Evolutionary conservation across 37 sponge, comb jelly and placozoan species (phyloP).

Genomic region (Chondrilla cf. caribensis): DNA sequence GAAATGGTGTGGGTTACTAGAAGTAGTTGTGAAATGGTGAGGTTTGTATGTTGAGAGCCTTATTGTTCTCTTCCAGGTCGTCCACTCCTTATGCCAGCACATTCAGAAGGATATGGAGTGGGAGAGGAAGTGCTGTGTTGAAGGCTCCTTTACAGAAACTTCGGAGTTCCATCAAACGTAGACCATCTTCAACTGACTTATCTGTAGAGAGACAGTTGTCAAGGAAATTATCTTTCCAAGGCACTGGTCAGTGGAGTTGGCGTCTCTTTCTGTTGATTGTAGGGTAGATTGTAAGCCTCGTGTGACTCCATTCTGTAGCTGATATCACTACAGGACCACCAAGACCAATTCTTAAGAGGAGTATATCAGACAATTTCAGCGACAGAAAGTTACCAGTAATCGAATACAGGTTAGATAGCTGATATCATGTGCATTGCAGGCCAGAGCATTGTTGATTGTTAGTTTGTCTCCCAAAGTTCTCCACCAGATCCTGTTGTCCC

Average conservation of each 20-base stretch:
- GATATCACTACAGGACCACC: too few relatives aligned
- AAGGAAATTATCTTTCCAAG: background rate
- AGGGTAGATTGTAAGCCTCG: too few relatives aligned
- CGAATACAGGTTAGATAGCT: background rate
- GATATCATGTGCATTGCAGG: background rate
- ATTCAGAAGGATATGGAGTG: slow-evolving; percentile 20
- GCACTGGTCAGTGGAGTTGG: background rate
- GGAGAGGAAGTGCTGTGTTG: background rate
- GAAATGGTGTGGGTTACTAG: too few relatives aligned
- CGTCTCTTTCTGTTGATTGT: too few relatives aligned
- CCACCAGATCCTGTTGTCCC: background rate
- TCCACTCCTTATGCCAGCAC: slow-evolving; percentile 1
- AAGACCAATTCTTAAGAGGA: too few relatives aligned
- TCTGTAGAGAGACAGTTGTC: background rate
- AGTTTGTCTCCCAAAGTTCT: background rate
- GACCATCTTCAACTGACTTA: background rate
- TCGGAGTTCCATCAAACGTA: background rate
- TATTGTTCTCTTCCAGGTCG: too few relatives aligned
- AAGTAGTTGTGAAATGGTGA: too few relatives aligned
- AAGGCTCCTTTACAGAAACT: slow-evolving; percentile 1
- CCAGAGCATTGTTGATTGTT: background rate
- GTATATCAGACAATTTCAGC: background rate
- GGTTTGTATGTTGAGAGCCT: slow-evolving; percentile 18
- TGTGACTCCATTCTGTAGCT: too few relatives aligned
- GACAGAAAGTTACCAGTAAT: too few relatives aligned